Percentiles rank a stretch among this genome's conserved stretches.
phyloP scores from a whole-genome alignment of 1,140 invertebrate species.

The Thaumetopoea pityocampa region DNA sequence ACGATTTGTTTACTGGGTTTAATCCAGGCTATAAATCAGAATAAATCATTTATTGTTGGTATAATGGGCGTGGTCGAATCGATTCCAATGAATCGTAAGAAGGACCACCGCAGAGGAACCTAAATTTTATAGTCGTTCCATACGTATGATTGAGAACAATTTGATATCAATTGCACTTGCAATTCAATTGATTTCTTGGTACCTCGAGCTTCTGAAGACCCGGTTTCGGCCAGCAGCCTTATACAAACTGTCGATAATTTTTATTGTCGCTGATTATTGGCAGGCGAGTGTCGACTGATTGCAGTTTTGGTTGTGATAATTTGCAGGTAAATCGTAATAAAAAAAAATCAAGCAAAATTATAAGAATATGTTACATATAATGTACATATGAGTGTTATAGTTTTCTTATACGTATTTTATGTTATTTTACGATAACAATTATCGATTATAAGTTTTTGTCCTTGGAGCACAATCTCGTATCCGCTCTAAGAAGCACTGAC shows the following conservation, averaged over 20 bases:
- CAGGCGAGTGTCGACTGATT: slow-evolving; percentile 10
- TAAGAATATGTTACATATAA: not conserved
- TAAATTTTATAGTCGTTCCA: slow-evolving; percentile 10
- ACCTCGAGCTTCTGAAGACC: slow-evolving; percentile 7
- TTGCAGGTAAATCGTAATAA: not conserved
- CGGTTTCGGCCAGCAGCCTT: not conserved
- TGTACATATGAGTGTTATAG: no score
- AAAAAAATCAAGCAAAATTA: not conserved
- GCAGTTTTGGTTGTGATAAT: slow-evolving; percentile 11
- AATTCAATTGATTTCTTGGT: slow-evolving; percentile 8
- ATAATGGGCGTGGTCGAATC: slow-evolving; percentile 22
- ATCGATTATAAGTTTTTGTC: no score
- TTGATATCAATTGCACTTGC: slow-evolving; percentile 11
- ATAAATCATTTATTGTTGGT: no score
- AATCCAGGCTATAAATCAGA: no score
- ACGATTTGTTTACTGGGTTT: no score
- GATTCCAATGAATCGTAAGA: slow-evolving; percentile 22
- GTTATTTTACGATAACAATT: no score
- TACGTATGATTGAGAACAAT: slow-evolving; percentile 6
- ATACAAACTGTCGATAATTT: slow-evolving; percentile 10
- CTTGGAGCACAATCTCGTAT: no score
- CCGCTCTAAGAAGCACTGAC: no score
- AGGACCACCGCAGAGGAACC: slow-evolving; percentile 19
- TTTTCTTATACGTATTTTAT: no score
- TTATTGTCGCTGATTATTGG: slow-evolving; percentile 12